Evolutionary conservation across 2,113 vertebrate genomes (phyloP).

Genomic region (Sturnira hondurensis): DNA sequence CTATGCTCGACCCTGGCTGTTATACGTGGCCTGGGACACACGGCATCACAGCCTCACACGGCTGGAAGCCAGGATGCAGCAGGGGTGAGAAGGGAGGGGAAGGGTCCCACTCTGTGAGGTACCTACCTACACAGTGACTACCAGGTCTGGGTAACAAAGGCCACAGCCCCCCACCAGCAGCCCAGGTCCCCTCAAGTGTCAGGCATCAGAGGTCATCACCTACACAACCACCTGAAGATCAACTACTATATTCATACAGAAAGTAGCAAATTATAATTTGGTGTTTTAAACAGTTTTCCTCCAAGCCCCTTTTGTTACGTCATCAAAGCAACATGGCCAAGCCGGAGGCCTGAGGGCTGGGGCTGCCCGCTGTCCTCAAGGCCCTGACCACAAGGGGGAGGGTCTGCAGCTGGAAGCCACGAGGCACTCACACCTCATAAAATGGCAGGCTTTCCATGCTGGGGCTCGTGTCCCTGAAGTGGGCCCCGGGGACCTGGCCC

Average conservation of each 20-base stretch:
- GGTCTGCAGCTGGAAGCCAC: too few species aligned
- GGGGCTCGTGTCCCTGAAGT: background rate
- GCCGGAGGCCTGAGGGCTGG: background rate
- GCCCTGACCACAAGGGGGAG: background rate
- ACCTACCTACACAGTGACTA: background rate
- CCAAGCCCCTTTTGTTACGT: background rate
- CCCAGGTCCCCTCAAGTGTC: background rate
- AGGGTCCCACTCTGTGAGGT: background rate
- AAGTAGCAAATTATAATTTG: background rate
- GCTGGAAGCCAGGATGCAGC: background rate
- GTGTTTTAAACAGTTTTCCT: background rate
- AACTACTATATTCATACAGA: background rate
- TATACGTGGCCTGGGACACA: too few species aligned
- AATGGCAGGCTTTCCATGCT: background rate
- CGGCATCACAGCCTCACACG: rapidly evolving
- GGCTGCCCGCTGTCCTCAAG: background rate
- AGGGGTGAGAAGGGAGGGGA: background rate
- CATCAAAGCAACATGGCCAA: background rate
- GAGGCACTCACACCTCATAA: background rate
- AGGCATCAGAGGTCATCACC: background rate
- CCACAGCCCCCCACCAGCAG: background rate
- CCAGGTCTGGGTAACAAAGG: background rate
- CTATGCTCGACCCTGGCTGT: background rate
- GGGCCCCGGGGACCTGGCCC: background rate
- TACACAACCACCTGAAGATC: background rate